Base-by-base conservation (phyloP, 2,797 vertebrate species). In the Eulemur mongoz region DNA sequence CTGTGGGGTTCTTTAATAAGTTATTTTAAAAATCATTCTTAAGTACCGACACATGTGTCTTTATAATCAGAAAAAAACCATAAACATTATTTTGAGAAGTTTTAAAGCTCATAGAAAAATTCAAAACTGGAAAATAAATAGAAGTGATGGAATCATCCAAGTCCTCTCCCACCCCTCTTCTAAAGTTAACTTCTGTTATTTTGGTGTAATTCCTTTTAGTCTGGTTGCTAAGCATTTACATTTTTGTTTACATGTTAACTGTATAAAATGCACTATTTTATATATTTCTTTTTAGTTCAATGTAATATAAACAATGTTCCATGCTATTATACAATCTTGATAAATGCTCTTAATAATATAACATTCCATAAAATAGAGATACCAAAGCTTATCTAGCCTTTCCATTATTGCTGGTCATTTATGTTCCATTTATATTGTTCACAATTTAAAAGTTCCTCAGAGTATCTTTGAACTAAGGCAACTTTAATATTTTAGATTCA, bases 351-450 rank as follows among this genome's bases (percentile, higher is more conserved):
- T 83, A 30, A n/a, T 82, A 38, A 38, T 1, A 23, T 76, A 89
- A 27, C 65, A 81, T 15, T 86, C n/a, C 45, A 43, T 57, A 80
- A 89, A 96, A 72, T 40, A n/a, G 27, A 89, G 75, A 13, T 73
- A 23, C 8, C 61, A 75, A 32, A 57, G 32, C 81, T 76, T 85
- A 85, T 81, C 27, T 81, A 52, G 3, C 30, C 38, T 88, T 82
- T 65, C n/a, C 22, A 32, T 81, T 89, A 75, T 69, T 95, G 12
- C 67, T 82, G n/a, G 18, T 89, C 54, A 40, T 85, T 93, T 69
- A 83, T 84, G 27, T 91, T 89, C n/a, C 35, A n/a, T 54, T 93
- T 94, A 23, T 81, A 80, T 89, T 82, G 23, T 88, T 86, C n/a
- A 63, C 43, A 81, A 61, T 50, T 89, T 84, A 40, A 86, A 87